Evolutionary conservation across 2,113 vertebrate species (phyloP).

Genomic region (Callopanchax toddi): DNA sequence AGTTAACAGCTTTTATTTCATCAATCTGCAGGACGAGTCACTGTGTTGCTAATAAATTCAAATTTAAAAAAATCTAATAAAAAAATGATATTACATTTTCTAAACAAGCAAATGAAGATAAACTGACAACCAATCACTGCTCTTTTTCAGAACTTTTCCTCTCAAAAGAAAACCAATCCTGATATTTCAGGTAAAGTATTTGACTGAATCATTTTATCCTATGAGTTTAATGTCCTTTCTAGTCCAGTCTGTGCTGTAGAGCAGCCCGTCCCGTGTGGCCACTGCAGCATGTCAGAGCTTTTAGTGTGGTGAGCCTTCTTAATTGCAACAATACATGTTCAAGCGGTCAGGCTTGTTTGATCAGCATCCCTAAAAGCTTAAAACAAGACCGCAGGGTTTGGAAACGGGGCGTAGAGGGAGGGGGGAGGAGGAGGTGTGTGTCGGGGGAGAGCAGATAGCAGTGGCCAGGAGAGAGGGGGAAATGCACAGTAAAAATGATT

Average conservation of each 20-base stretch:
- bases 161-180: neutral
- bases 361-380: slow-evolving; percentile 74
- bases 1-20: neutral
- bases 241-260: neutral
- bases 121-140: neutral
- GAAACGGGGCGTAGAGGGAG: slow-evolving; percentile 60
- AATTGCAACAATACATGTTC: slow-evolving; percentile 67
- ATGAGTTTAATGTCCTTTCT: neutral
- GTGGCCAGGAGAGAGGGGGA: slow-evolving; percentile 54
- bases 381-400: slow-evolving; percentile 81
- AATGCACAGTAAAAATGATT: slow-evolving; percentile 74
- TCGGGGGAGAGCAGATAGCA: slow-evolving; percentile 25
- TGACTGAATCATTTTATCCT: neutral
- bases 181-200: slow-evolving; percentile 46
- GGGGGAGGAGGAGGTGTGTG: slow-evolving; percentile 15
- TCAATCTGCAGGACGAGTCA: neutral
- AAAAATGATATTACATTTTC: no score
- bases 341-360: slow-evolving; percentile 66
- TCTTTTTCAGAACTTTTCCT: slow-evolving; percentile 31
- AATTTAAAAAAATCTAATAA: neutral
- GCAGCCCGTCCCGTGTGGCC: neutral
- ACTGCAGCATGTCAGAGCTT: slow-evolving; percentile 57
- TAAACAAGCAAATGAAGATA: no score
- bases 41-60: neutral
- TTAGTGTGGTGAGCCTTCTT: slow-evolving; percentile 54